Base-by-base conservation (phyloP, 2,888 invertebrate genomes). In the Hemistola chrysoprasaria region DNA sequence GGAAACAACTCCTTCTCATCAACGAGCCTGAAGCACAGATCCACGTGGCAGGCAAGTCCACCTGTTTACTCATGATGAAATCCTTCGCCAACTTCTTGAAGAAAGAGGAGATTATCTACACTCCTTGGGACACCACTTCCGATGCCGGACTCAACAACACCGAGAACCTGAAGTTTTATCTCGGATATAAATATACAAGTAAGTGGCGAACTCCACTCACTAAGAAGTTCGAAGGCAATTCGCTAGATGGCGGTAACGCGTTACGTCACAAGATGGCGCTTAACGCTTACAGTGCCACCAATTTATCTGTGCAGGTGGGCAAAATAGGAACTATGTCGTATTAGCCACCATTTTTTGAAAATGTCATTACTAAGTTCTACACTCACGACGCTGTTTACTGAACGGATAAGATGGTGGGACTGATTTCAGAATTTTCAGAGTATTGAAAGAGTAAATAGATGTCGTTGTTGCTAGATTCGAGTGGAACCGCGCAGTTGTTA, bases 1-100 rank as follows among this genome's bases (percentile, higher is more conserved):
- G 95, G 95, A 86, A 78, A 43, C 93, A 92, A 71, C 83, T 94
- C 11, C 91, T 93, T 40, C 84, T 95, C 47, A 89, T 96, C 71
- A 95, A 93, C 71, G 93, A 95, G 61, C 92, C 92, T 10, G 90
- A 92, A 47, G 93, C 93, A 0, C 92, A 94, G 65, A 77, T 90
- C 9, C 90, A 92, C 61, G 88, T 94, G 3, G 93, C 91, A 10
- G 95, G 95, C 1, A 91, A 90, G 33, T 91, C 91, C 16, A 93
- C 94, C 11, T 96, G 96, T 65, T 92, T 93, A 48, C 90, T 95
- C 45, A 92, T 93, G 83, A 93, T 94, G 91, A 92, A 92, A 53
- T 92, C 93, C 0, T 80, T 95, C 62, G 92, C 93, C 4, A 92
- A 93, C 60, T 87, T 68, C 46, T 56, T 90, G 59, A 90, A 90